phyloP scores from a whole-genome alignment of 2,797 vertebrate species.

The Parotocinclus haroldoi region DNA sequence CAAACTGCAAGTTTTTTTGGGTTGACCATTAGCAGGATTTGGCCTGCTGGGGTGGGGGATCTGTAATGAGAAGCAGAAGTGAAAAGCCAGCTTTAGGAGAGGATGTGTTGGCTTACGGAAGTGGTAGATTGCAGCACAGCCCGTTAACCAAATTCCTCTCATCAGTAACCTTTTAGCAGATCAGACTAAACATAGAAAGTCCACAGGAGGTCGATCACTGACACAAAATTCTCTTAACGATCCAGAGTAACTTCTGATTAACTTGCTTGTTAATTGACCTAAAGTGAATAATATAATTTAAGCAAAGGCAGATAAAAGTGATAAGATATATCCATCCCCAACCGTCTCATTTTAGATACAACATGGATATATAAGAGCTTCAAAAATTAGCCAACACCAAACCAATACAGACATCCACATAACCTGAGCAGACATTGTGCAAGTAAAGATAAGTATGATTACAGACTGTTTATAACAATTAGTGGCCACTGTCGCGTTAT shows the following conservation, averaged over 20 bases:
- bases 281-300: too few relatives aligned
- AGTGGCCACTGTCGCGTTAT: too few relatives aligned
- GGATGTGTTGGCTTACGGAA: slow-evolving; percentile 22
- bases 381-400: too few relatives aligned
- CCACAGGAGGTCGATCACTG: neutral
- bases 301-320: too few relatives aligned
- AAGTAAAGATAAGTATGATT: too few relatives aligned
- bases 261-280: too few relatives aligned
- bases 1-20: slow-evolving; percentile 1
- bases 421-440: too few relatives aligned
- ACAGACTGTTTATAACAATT: too few relatives aligned
- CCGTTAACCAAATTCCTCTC: slow-evolving; percentile 16
- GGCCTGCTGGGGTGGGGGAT: slow-evolving; percentile 15
- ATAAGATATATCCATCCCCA: too few relatives aligned
- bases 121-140: slow-evolving; percentile 12
- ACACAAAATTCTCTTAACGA: slow-evolving; percentile 15
- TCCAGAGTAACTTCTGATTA: neutral
- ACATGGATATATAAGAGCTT: too few relatives aligned
- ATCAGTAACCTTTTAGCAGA: slow-evolving; percentile 12
- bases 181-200: neutral
- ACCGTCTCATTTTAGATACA: too few relatives aligned
- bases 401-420: too few relatives aligned
- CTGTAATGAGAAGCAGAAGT: slow-evolving; percentile 33
- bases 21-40: slow-evolving; percentile 43
- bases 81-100: slow-evolving; percentile 10